phyloP scores from a whole-genome alignment of 37 sponge, comb jelly and placozoan genomes.

The Eunapius fragilis region DNA sequence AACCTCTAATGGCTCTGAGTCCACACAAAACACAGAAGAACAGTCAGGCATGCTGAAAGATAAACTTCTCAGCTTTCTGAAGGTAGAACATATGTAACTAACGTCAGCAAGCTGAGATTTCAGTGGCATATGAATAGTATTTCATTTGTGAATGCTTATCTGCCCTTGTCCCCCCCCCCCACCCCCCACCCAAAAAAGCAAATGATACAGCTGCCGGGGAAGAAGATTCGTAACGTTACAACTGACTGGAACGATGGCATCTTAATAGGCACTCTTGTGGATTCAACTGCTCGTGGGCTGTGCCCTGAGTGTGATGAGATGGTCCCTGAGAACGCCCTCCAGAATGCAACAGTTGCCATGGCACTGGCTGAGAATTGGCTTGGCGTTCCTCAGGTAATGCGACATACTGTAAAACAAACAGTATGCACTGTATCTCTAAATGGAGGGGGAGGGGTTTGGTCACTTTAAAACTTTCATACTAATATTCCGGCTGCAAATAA shows the following conservation, averaged over 20 bases:
- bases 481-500: too few relatives aligned
- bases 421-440: neutral
- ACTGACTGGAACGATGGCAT: conserved; percentile 87
- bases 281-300: conserved; percentile 76
- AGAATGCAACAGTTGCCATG: conserved; percentile 80
- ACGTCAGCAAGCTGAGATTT: neutral
- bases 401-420: neutral
- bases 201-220: conserved; percentile 19
- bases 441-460: neutral
- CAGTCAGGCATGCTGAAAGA: neutral
- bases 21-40: neutral
- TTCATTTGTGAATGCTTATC: too few relatives aligned
- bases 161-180: too few relatives aligned
- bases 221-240: conserved; percentile 62
- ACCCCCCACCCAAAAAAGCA: too few relatives aligned
- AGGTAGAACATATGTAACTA: neutral
- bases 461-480: too few relatives aligned
- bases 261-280: conserved; percentile 68
- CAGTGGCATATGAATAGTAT: neutral
- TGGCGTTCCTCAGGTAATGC: conserved; percentile 50
- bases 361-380: conserved; percentile 78
- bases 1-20: neutral
- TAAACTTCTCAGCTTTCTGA: neutral
- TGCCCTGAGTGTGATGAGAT: conserved; percentile 73
- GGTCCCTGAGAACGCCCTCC: conserved; percentile 58